These are phyloP conservation scores for Raja brachyura DNA, from an alignment of 2,113 vertebrate species.

Conservation along the genomic window DNA sequence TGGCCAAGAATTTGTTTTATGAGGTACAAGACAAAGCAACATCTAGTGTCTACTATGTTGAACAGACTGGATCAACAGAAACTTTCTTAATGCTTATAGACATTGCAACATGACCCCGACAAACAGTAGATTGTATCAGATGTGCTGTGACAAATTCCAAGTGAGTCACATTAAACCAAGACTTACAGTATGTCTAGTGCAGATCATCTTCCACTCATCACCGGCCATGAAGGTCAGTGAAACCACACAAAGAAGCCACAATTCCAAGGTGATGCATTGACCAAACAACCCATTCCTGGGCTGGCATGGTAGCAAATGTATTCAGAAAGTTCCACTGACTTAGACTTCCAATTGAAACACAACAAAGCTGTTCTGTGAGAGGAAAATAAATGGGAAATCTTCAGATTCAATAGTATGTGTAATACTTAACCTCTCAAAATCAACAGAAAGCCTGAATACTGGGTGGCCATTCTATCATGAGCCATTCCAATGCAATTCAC, in stretches of 20 bases:
- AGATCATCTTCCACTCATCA: neutral
- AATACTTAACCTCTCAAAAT: neutral
- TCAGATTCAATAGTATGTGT: neutral
- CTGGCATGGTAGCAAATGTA: neutral
- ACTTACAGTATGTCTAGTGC: neutral
- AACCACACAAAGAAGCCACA: neutral
- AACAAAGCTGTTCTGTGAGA: neutral
- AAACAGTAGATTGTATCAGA: neutral
- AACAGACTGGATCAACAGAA: neutral
- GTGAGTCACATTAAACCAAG: conserved; percentile 30
- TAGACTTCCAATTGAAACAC: neutral
- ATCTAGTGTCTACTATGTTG: neutral
- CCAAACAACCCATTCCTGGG: neutral
- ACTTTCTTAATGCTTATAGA: neutral
- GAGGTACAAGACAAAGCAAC: neutral
- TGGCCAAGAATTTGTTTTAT: neutral
- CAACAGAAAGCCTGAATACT: neutral
- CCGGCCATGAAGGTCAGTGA: neutral
- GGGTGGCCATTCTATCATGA: neutral
- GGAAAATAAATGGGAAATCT: neutral
- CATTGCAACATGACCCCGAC: neutral
- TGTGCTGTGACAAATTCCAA: neutral
- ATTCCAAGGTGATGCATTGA: conserved; percentile 21
- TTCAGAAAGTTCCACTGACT: neutral
- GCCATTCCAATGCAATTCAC: neutral